Conservation (phyloP, 2,888 invertebrate species). For the Labia minor region DNA sequence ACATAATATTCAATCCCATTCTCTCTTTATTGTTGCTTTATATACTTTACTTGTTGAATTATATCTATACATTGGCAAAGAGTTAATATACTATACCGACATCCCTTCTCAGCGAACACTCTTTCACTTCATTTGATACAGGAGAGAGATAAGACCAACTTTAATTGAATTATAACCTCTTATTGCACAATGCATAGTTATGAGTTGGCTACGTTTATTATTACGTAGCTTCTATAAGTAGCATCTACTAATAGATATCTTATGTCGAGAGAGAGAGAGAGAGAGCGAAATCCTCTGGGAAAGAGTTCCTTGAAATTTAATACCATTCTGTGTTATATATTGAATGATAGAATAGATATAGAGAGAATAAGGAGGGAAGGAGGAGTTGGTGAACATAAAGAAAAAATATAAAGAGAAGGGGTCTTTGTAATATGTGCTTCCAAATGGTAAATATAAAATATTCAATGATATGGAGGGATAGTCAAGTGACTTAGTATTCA, state of each 20-base stretch:
- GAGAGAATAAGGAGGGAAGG: no score
- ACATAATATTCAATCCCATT: no score
- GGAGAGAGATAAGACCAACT: neutral
- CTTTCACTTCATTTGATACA: neutral
- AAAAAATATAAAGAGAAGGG: no score
- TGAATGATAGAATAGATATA: neutral
- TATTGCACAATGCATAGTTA: constrained; percentile 3
- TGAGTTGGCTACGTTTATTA: neutral
- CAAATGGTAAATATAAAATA: no score
- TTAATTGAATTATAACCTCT: neutral
- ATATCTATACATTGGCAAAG: neutral
- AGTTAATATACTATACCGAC: neutral
- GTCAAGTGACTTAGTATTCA: no score
- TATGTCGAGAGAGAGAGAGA: neutral
- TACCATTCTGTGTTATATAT: neutral
- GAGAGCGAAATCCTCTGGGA: neutral
- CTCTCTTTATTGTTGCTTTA: no score
- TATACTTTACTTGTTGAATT: neutral
- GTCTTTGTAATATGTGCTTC: no score
- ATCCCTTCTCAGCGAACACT: neutral
- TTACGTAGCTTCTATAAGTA: neutral
- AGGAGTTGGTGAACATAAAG: no score
- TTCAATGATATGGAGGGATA: no score
- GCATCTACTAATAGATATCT: neutral
- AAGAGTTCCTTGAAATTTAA: neutral